Percentiles rank a stretch among this genome's conserved stretches.
phyloP scores from a whole-genome alignment of 2,797 vertebrate genomes.

The Rhynchotus rufescens region DNA sequence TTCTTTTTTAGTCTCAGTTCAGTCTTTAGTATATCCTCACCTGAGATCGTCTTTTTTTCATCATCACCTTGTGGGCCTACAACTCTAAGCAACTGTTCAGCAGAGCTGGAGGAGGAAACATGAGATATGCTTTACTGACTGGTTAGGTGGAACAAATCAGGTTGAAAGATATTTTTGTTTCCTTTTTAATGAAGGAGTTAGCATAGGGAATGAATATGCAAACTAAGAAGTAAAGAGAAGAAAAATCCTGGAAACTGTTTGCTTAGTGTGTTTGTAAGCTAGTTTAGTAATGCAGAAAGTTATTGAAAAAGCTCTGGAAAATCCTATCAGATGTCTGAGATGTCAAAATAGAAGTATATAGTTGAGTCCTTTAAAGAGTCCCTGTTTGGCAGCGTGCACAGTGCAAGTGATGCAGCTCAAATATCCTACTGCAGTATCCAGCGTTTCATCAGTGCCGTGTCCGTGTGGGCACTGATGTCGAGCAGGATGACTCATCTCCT shows the following conservation, averaged over 20 bases:
- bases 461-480: neutral
- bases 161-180: neutral
- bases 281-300: neutral
- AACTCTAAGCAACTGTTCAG: rapidly evolving
- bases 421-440: neutral
- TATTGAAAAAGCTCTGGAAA: neutral
- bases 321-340: neutral
- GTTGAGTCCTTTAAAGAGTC: neutral
- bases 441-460: neutral
- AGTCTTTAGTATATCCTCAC: neutral
- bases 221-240: neutral
- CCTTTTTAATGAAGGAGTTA: neutral
- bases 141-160: neutral
- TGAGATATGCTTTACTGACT: neutral
- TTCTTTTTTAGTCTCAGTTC: neutral
- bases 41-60: too few species aligned
- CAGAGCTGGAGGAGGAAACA: neutral
- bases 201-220: neutral
- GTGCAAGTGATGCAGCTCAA: neutral
- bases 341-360: neutral
- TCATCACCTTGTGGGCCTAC: neutral
- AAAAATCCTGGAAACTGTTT: neutral
- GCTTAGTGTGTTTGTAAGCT: neutral
- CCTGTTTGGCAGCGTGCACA: neutral
- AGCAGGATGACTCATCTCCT: neutral